Percentiles rank a stretch among this genome's conserved stretches.
phyloP scores from a whole-genome alignment of 37 sponge, comb jelly and placozoan genomes.

The Lycopodina hypogea region DNA sequence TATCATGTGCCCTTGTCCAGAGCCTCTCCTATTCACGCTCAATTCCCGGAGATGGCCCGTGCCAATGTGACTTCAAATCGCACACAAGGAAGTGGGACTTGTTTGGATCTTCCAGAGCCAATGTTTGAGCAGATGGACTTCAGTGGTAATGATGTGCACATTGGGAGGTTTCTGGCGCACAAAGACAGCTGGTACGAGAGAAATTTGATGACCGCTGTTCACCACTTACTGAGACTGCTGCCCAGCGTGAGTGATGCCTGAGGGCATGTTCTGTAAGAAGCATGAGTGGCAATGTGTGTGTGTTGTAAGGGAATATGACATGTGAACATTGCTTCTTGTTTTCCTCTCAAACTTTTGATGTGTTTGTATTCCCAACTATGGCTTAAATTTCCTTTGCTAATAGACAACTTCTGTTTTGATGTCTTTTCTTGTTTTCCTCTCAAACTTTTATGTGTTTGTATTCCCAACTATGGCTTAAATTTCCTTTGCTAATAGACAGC shows the following conservation, averaged over 20 bases:
- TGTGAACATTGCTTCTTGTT: too few relatives aligned
- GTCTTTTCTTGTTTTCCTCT: too few relatives aligned
- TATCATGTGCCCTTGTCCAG: constrained; percentile 69
- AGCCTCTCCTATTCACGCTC: constrained; percentile 17
- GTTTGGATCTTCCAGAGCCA: constrained; percentile 53
- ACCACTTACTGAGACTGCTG: constrained; percentile 59
- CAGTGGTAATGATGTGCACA: constrained; percentile 58
- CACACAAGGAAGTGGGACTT: background rate
- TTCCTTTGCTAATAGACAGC: too few relatives aligned
- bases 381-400: too few relatives aligned
- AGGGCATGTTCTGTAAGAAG: background rate
- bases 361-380: too few relatives aligned
- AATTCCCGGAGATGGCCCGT: background rate
- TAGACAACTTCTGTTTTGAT: too few relatives aligned
- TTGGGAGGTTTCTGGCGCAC: constrained; percentile 73
- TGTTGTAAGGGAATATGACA: too few relatives aligned
- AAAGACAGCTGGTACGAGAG: constrained; percentile 93
- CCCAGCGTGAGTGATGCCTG: constrained; percentile 60
- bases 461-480: too few relatives aligned
- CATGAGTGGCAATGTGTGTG: background rate
- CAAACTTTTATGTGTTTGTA: too few relatives aligned
- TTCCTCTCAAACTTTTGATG: too few relatives aligned
- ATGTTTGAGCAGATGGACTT: constrained; percentile 10
- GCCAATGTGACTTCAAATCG: background rate
- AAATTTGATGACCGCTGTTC: constrained; percentile 74